A percentile compares a stretch with the other conserved stretches of the same genome.
Conservation (phyloP, 2,888 invertebrate genomes). For the Andrena trimmerana region DNA sequence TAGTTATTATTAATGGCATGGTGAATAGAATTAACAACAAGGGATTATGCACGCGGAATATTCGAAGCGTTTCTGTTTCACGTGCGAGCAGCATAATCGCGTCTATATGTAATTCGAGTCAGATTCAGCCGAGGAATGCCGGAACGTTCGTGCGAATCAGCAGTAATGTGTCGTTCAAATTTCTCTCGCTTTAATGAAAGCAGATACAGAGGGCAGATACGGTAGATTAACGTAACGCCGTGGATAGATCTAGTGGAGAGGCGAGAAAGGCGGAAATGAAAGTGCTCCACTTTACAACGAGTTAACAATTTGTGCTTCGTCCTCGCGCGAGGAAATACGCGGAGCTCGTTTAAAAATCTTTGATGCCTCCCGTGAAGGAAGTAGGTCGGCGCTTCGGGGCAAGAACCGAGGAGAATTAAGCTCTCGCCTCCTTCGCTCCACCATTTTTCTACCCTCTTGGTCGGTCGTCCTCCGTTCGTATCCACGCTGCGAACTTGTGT, state of each 20-base stretch:
- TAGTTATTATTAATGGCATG: neutral
- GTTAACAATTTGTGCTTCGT: slow-evolving; percentile 59
- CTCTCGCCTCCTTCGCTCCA: slow-evolving; percentile 50
- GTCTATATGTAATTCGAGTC: slow-evolving; percentile 2
- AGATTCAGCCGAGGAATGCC: neutral
- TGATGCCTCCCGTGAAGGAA: slow-evolving; percentile 58
- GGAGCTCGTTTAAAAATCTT: slow-evolving; percentile 67
- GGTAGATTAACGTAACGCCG: slow-evolving; percentile 43
- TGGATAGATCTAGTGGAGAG: slow-evolving; percentile 38
- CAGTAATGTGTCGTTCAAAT: slow-evolving; percentile 25
- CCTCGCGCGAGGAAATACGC: slow-evolving; percentile 55
- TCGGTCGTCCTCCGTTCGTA: slow-evolving; percentile 54
- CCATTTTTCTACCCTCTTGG: slow-evolving; percentile 57
- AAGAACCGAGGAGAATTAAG: slow-evolving; percentile 64
- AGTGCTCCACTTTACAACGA: slow-evolving; percentile 48
- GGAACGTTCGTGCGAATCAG: slow-evolving; percentile 1
- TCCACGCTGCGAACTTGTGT: slow-evolving; percentile 46
- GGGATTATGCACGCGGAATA: neutral
- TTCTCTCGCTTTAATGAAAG: slow-evolving; percentile 34
- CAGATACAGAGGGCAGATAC: slow-evolving; percentile 24
- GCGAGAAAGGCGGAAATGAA: slow-evolving; percentile 31
- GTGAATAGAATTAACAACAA: neutral
- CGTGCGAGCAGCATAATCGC: too few relatives aligned
- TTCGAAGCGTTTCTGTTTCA: neutral
- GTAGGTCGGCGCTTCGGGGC: slow-evolving; percentile 64